phyloP scores from a whole-genome alignment of 2,888 invertebrate genomes.

The Plusia festucae region DNA sequence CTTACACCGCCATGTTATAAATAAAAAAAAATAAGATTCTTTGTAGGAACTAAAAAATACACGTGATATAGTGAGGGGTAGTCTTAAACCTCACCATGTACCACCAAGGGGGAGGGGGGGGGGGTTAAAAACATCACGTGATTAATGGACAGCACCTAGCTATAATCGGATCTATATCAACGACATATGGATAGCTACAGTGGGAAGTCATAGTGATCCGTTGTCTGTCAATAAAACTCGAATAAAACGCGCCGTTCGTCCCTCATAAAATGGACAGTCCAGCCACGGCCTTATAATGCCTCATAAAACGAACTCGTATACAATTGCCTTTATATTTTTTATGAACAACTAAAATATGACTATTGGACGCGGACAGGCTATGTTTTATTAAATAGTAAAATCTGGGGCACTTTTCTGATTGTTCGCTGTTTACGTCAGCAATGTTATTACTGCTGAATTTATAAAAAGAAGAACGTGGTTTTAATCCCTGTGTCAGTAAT shows the following conservation, averaged over 20 bases:
- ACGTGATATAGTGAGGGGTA: too few relatives aligned
- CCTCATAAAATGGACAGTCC: conserved; percentile 72
- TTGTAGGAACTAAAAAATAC: too few relatives aligned
- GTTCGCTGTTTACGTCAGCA: not conserved
- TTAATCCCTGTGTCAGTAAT: not conserved
- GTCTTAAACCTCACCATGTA: too few relatives aligned
- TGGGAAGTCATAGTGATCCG: conserved; percentile 52
- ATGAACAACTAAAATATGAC: conserved; percentile 65
- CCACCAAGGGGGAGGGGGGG: too few relatives aligned
- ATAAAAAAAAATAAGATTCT: too few relatives aligned
- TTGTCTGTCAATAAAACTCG: conserved; percentile 75
- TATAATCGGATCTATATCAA: not conserved
- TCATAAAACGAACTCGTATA: conserved; percentile 78
- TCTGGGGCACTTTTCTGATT: conserved; percentile 5
- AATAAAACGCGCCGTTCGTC: conserved; percentile 68
- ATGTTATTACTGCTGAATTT: not conserved
- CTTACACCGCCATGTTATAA: too few relatives aligned
- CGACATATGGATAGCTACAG: conserved; percentile 9
- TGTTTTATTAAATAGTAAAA: conserved; percentile 39
- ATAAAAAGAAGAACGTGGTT: not conserved
- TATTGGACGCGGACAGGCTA: conserved; percentile 44
- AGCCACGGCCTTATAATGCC: conserved; percentile 77
- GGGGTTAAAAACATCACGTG: too few relatives aligned
- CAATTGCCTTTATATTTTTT: conserved; percentile 77
- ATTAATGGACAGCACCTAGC: too few relatives aligned